A percentile compares a stretch with the other conserved stretches of the same genome.
Evolutionary conservation across 2,888 invertebrate genomes (phyloP).

Genomic region (Morpho deidamia): DNA sequence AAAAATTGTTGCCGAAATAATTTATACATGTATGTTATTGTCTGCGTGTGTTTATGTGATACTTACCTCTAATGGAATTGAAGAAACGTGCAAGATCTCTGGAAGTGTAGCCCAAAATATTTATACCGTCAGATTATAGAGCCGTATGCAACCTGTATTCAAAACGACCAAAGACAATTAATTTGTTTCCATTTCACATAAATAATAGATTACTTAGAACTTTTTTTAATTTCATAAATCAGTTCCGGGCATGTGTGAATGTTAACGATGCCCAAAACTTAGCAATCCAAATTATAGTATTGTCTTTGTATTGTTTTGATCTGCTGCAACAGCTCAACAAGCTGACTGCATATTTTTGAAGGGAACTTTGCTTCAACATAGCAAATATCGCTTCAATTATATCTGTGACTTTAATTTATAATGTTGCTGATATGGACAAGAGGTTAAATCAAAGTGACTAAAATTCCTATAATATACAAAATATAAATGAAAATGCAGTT

Average conservation of each 20-base stretch:
- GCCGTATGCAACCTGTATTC: slow-evolving; percentile 51
- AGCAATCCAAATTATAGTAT: slow-evolving; percentile 1
- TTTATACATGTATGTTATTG: too few relatives aligned
- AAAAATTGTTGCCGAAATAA: too few relatives aligned
- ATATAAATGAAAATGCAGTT: too few relatives aligned
- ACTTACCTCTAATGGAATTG: slow-evolving; percentile 25
- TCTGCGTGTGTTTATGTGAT: background rate
- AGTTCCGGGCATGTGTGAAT: background rate
- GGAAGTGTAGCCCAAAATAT: slow-evolving; percentile 43
- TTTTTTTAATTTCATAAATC: background rate
- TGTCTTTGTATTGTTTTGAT: slow-evolving; percentile 38
- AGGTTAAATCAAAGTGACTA: background rate
- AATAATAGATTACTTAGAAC: background rate
- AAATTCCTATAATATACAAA: too few relatives aligned
- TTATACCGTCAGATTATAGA: slow-evolving; percentile 37
- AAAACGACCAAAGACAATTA: slow-evolving; percentile 61
- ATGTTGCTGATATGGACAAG: slow-evolving; percentile 6
- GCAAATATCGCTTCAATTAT: slow-evolving; percentile 41
- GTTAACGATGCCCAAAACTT: slow-evolving; percentile 6
- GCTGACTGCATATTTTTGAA: slow-evolving; percentile 30
- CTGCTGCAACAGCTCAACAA: slow-evolving; percentile 26
- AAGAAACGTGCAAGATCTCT: slow-evolving; percentile 25
- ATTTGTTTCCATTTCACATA: slow-evolving; percentile 17
- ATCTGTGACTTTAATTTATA: background rate
- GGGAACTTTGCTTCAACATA: slow-evolving; percentile 33